Base-by-base conservation (phyloP, 2,113 vertebrate genomes). In the Rhipidura dahli region DNA sequence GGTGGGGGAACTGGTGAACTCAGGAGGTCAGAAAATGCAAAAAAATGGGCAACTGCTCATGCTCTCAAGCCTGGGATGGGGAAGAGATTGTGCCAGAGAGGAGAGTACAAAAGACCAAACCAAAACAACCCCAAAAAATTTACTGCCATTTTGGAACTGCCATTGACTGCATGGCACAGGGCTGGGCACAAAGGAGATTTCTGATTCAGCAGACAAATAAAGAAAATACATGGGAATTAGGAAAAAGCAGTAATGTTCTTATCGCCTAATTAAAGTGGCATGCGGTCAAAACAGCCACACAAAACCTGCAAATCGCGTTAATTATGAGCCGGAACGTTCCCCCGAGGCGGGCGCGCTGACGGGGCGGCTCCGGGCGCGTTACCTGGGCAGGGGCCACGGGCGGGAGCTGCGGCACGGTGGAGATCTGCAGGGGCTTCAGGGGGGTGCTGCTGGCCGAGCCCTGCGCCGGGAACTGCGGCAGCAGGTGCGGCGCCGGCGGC, bases 391-490 rank as follows among this genome's bases (percentile, higher is more conserved):
- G 71, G 47, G 98, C 98, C 54, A 98, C 97, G 0, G 95, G 96
- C 1, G 98, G 84, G 7, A 98, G 94, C 17, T 97, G 97, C 3
- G 97, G 97, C 53, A 98, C 97, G 12, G 98, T 97, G 13, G 98
- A 96, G 77, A 99, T 98, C 96, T 99, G 99, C 26, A 99, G 97
- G 33, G 99, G 98, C 72, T 98, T 98, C 39, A 98, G 94, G 11
- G 98, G 97, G 45, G 85, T 23, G 30, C 95, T 95, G 90, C 73
- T 50, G 60, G 97, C 94, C 37, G 98, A 93, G 65, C 93, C 83
- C 20, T 98, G 98, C 5, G 97, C 73, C 31, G 97, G 93, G 60
- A 98, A 98, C 1, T 97, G 97, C 54, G 97, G 95, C 75, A 98
- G 63, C 22, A 98, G 94, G 11, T 97, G 96, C 28, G 98, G n/a